A percentile compares a stretch with the other conserved stretches of the same genome.
These are phyloP conservation scores for Balaeniceps rex DNA, from an alignment of 2,113 vertebrate species.

Conservation along the genomic window DNA sequence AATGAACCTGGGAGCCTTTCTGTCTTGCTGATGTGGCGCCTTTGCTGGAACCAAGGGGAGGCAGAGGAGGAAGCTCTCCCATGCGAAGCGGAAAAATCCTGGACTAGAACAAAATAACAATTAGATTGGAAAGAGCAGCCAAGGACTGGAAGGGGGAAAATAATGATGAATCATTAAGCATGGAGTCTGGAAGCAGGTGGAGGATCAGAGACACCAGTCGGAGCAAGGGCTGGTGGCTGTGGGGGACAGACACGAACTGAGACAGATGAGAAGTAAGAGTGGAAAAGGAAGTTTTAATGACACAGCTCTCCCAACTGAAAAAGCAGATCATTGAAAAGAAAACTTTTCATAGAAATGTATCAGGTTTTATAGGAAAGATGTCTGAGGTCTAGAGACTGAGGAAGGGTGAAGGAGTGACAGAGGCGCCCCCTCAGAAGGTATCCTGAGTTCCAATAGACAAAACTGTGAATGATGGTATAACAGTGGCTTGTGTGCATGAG, in stretches of 20 bases:
- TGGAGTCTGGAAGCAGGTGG: background rate
- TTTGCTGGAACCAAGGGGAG: background rate
- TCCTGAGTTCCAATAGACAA: background rate
- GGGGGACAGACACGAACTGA: rapidly evolving
- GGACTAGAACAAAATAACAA: background rate
- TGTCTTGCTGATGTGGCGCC: background rate
- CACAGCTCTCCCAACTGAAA: background rate
- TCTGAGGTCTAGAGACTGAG: background rate
- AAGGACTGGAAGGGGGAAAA: background rate
- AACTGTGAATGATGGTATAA: background rate
- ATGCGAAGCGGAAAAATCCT: background rate
- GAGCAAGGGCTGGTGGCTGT: background rate
- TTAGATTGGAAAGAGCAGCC: background rate
- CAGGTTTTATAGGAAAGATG: background rate
- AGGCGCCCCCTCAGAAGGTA: background rate
- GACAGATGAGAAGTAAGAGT: background rate
- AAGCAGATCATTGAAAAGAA: background rate
- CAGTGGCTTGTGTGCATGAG: background rate
- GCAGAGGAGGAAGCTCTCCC: background rate
- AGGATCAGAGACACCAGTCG: background rate
- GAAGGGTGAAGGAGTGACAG: background rate
- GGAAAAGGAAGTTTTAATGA: background rate
- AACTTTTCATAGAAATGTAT: background rate
- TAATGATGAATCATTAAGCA: background rate
- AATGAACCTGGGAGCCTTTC: background rate